A percentile compares a stretch with the other conserved stretches of the same genome.
These are phyloP conservation scores for Lordiphosa stackelbergi DNA, from an alignment of 1,140 invertebrate species.

Conservation along the genomic window DNA sequence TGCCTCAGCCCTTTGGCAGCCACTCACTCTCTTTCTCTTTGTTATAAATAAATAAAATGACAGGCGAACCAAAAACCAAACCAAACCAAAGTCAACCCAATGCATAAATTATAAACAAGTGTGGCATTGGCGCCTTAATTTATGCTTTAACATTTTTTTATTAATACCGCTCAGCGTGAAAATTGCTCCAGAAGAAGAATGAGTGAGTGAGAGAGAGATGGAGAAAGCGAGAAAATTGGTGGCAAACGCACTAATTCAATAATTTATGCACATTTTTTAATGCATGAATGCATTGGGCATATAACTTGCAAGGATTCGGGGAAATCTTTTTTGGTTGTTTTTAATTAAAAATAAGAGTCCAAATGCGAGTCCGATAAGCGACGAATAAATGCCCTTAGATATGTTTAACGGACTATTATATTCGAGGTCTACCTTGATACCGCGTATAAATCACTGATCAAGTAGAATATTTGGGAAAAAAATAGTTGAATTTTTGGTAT, in stretches of 20 bases:
- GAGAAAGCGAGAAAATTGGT: conserved; percentile 20
- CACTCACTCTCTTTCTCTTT: conserved; percentile 7
- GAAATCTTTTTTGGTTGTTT: conserved; percentile 39
- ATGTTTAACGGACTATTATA: no score
- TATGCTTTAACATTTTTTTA: conserved; percentile 53
- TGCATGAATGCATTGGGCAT: conserved; percentile 40
- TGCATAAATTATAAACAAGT: conserved; percentile 57
- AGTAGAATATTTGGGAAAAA: no score
- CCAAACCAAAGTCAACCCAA: conserved; percentile 39
- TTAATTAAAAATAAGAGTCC: conserved; percentile 45
- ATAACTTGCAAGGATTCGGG: conserved; percentile 30
- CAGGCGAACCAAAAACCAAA: conserved; percentile 25
- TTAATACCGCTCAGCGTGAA: conserved; percentile 48
- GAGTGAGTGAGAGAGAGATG: background rate
- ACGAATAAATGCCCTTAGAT: background rate
- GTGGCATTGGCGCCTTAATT: conserved; percentile 48
- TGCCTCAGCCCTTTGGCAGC: conserved; percentile 52
- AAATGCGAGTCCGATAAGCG: background rate
- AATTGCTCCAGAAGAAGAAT: conserved; percentile 27
- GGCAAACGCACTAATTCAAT: conserved; percentile 63
- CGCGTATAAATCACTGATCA: no score
- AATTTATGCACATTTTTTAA: conserved; percentile 67
- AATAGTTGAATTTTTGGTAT: no score
- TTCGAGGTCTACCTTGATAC: no score
- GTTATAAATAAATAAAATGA: conserved; percentile 53